Percentiles rank a stretch among this genome's conserved stretches.
Evolutionary conservation across 1,140 invertebrate species (phyloP).

Genomic region (Magallana gigas): DNA sequence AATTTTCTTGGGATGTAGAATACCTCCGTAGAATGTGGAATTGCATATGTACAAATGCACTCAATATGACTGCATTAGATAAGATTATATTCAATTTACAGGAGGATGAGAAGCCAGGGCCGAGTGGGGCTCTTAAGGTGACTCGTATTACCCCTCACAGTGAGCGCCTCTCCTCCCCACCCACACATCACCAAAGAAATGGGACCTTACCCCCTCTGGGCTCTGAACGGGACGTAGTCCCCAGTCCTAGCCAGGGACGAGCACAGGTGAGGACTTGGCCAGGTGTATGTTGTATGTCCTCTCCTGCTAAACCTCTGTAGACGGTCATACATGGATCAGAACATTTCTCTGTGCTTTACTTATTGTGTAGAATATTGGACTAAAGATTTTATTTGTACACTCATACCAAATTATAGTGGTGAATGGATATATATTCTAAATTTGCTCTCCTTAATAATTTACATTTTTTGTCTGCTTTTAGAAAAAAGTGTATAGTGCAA

Average conservation of each 20-base stretch:
- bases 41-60: too few species aligned
- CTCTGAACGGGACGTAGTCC: slow-evolving; percentile 41
- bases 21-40: too few species aligned
- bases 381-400: background rate
- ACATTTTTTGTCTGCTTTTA: slow-evolving; percentile 46
- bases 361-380: background rate
- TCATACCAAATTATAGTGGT: background rate
- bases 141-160: slow-evolving; percentile 54
- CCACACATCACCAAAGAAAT: slow-evolving; percentile 52
- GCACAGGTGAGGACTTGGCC: background rate
- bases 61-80: too few species aligned
- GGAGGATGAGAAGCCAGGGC: slow-evolving; percentile 55
- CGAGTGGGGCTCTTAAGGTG: slow-evolving; percentile 60
- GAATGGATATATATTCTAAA: background rate
- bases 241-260: slow-evolving; percentile 16
- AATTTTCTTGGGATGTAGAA: too few species aligned
- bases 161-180: slow-evolving; percentile 38
- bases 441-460: background rate
- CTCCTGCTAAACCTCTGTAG: background rate
- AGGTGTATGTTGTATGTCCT: background rate
- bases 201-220: slow-evolving; percentile 57
- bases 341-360: background rate
- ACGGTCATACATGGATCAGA: background rate
- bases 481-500: slow-evolving; percentile 52
- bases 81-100: slow-evolving; percentile 7